Evolutionary conservation across 2,888 invertebrate genomes (phyloP).

Genomic region (Drosophila anomelani): DNA sequence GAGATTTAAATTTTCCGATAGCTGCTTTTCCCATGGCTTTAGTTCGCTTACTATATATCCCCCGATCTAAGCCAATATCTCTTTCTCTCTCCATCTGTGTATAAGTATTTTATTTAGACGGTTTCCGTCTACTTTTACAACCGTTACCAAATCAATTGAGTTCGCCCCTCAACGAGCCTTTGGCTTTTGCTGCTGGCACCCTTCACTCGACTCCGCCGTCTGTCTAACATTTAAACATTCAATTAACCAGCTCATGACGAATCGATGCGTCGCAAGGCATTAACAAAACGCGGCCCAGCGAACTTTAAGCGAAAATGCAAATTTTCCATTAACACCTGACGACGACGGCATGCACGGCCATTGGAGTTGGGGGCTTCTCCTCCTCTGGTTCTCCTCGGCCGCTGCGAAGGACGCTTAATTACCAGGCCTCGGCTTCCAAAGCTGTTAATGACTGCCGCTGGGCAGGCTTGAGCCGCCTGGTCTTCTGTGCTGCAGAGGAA

Average conservation of each 20-base stretch:
- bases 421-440: constrained; percentile 33
- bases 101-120: not conserved
- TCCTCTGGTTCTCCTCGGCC: not conserved
- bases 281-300: constrained; percentile 27
- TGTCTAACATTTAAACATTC: constrained; percentile 44
- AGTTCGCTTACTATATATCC: not conserved
- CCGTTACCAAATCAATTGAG: constrained; percentile 46
- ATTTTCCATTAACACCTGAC: constrained; percentile 59
- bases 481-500: constrained; percentile 36
- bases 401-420: constrained; percentile 57
- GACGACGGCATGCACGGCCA: not conserved
- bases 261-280: constrained; percentile 50
- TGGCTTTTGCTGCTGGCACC: constrained; percentile 19
- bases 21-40: not conserved
- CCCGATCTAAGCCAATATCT: not conserved
- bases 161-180: constrained; percentile 31
- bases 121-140: constrained; percentile 27
- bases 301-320: constrained; percentile 45
- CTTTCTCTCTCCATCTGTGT: too few species aligned
- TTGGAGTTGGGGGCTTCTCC: not conserved
- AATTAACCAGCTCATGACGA: constrained; percentile 41
- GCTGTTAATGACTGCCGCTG: constrained; percentile 68
- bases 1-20: not conserved
- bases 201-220: constrained; percentile 34
- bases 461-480: constrained; percentile 36